A percentile compares a stretch with the other conserved stretches of the same genome.
phyloP scores from a whole-genome alignment of 1,140 invertebrate species.

The Harpegnathos saltator region DNA sequence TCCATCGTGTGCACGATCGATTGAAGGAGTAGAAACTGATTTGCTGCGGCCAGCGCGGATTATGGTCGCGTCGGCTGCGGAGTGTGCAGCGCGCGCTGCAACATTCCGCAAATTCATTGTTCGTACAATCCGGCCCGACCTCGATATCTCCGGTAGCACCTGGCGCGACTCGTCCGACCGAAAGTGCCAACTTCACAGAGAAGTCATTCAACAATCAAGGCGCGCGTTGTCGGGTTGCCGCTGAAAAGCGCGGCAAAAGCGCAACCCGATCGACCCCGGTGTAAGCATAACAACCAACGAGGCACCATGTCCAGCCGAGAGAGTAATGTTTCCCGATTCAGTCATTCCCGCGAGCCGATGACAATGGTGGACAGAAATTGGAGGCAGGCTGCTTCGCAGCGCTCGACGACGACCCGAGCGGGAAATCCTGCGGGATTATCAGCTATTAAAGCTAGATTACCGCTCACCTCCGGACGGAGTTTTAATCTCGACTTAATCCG shows the following conservation, averaged over 20 bases:
- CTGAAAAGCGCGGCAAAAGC: conserved; percentile 2
- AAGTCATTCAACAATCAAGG: conserved; percentile 35
- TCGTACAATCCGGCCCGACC: neutral
- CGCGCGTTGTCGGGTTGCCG: conserved; percentile 29
- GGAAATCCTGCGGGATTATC: conserved; percentile 73
- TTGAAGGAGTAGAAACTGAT: neutral
- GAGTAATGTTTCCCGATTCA: conserved; percentile 54
- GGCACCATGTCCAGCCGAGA: neutral
- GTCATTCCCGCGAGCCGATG: neutral
- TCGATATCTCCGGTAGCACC: conserved; percentile 45
- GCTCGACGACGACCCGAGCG: neutral
- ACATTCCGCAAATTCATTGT: conserved; percentile 35
- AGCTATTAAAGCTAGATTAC: conserved; percentile 81
- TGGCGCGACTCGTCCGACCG: conserved; percentile 39
- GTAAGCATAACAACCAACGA: conserved; percentile 3
- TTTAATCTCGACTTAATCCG: conserved; percentile 73
- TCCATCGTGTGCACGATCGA: too few species aligned
- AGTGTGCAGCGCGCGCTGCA: neutral
- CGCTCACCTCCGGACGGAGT: conserved; percentile 43
- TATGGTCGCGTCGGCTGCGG: neutral
- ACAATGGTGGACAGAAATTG: conserved; percentile 38
- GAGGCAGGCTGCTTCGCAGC: conserved; percentile 21
- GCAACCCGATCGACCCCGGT: conserved; percentile 18
- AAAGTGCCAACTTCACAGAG: conserved; percentile 31
- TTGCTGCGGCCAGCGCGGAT: neutral